Base-by-base conservation (phyloP, 2,888 invertebrate genomes). In the Vanessa cardui region DNA sequence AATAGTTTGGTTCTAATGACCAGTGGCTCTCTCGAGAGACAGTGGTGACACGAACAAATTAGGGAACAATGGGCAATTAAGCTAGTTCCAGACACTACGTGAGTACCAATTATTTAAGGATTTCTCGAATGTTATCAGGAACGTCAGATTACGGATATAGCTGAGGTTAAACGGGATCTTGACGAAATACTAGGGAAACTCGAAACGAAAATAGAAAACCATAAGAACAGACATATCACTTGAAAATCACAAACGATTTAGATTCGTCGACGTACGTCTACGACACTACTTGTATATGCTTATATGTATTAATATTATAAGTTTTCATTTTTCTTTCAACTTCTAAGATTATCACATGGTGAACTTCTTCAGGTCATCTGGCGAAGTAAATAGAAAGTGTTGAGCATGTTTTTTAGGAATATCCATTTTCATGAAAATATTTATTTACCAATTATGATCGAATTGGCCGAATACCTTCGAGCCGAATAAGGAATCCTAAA, bases 1-100 rank as follows among this genome's bases (percentile, higher is more conserved):
- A 39, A 31, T 62, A 44, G 69, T 49, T 9, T 8, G 8, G 52
- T 59, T 61, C 63, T 81, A 83, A 83, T 81, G 80, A 76, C 83
- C 78, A 77, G 75, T 77, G 77, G 76, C 74, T 74, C 77, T 74
- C 78, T 74, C 73, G 67, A 73, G 74, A 75, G 76, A 73, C 74
- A 69, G 72, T 72, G 74, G 78, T 73, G 80, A 84, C 82, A 78
- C 75, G 80, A 80, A 83, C 83, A 82, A 83, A 83, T 84, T 83
- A 78, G 72, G 76, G 79, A 77, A 82, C 82, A 82, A 83, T 83
- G 75, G 78, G 77, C 78, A 79, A 82, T 83, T 83, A 81, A 76
- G 74, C 73, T 73, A 65, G 72, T 73, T 75, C 62, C 69, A 70
- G 73, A 71, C 71, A 69, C 64, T 69, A 76, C 74, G 72, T 73